Conservation (phyloP, 1,140 invertebrate genomes). For the Nasonia vitripennis region DNA sequence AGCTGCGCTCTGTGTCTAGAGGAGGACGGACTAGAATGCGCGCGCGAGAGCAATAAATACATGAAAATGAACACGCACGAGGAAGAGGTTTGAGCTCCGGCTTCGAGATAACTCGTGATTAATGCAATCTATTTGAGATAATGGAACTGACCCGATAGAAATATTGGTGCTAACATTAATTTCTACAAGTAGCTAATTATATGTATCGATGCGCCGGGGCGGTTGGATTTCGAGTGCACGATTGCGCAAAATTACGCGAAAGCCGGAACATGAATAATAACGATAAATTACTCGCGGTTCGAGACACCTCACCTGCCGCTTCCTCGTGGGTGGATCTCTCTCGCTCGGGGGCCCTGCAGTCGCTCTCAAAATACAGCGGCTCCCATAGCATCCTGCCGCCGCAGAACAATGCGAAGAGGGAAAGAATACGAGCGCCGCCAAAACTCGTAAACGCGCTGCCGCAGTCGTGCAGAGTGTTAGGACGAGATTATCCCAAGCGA, state of each 20-base stretch:
- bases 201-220: too few species aligned
- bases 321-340: constrained; percentile 73
- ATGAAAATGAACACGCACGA: background rate
- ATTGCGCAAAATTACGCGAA: too few species aligned
- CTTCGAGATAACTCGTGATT: background rate
- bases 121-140: constrained; percentile 4
- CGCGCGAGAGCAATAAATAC: constrained; percentile 26
- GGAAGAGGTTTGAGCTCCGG: background rate
- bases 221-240: too few species aligned
- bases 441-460: constrained; percentile 47
- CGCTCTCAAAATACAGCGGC: constrained; percentile 3
- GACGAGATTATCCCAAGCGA: constrained; percentile 33
- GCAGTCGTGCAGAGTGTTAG: background rate
- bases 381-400: constrained; percentile 35
- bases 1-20: background rate
- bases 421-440: constrained; percentile 10
- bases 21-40: constrained; percentile 50
- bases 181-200: background rate
- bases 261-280: constrained; percentile 49
- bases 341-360: constrained; percentile 23
- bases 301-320: constrained; percentile 75
- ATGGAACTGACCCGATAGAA: background rate
- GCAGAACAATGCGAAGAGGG: constrained; percentile 39
- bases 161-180: background rate
- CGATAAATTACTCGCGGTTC: constrained; percentile 73